Evolutionary conservation across 2,888 invertebrate genomes (phyloP), one percentile per base, ranked within the genome.

Genomic region (Luffia ferchaultella): DNA sequence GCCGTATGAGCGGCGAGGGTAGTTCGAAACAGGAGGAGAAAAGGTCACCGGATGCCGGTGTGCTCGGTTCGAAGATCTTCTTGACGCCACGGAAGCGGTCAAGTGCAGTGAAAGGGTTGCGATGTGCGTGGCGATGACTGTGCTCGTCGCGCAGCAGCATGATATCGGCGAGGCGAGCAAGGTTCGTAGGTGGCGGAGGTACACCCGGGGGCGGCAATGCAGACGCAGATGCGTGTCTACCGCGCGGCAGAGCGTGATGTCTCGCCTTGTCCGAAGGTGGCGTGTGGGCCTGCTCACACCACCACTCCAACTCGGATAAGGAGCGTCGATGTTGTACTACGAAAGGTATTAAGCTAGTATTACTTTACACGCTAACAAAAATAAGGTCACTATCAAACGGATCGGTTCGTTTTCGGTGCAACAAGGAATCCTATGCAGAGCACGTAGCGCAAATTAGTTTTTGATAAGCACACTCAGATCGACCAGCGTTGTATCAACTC

Each of bases 131-230:
- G 51, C 74, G 92, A 63, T 90, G 90, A 68, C 94, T 93, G 73
- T 93, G 92, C 50, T 91, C 88, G 80, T 95, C 94, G 59, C 92
- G 89, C 58, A 91, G 87, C 69, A 94, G 91, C 90, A 96, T 96
- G 54, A 92, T 90, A 75, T 93, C 93, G 48, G 93, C 94, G 7
- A 94, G 89, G 59, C 90, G 89, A 52, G 88, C 87, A 50, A 90
- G 85, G 55, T 86, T 83, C 52, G 74, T 75, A 51, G 76, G 76
- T 45, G 73, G 67, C 18, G 73, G 68, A 50, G 66, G 69, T 55
- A 65, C 60, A 64, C 57, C 76, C 67, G 59, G 74, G 49, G 54
- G 50, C 61, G 59, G 72, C 17, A 18, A 18, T 3, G 17, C 16
- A 2, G 17, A 16, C 5, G 19, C 46, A 45, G 51, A 41, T 30